These are phyloP conservation scores for Limosa lapponica DNA, from an alignment of 2,797 vertebrate species.

Conservation along the genomic window DNA sequence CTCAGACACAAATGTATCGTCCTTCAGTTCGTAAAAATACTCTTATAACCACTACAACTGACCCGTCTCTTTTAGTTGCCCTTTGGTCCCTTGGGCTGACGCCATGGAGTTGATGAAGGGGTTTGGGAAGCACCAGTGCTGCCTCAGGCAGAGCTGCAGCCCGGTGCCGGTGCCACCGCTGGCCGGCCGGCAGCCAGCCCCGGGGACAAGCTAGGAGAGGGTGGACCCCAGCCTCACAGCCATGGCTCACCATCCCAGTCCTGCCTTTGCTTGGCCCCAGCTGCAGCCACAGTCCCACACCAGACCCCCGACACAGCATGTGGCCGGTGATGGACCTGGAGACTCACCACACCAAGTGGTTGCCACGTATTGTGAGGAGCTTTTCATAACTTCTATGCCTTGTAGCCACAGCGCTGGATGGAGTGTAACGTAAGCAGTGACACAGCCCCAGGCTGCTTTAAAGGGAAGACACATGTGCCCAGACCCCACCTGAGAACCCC, in stretches of 20 bases:
- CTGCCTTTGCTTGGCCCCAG: rapidly evolving
- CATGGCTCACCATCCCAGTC: not conserved
- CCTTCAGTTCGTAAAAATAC: rapidly evolving
- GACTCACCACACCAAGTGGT: rapidly evolving
- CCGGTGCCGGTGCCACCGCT: rapidly evolving
- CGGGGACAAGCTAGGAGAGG: too few relatives aligned
- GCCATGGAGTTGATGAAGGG: rapidly evolving
- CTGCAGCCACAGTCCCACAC: not conserved
- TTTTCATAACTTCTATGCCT: rapidly evolving
- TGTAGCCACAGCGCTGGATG: rapidly evolving
- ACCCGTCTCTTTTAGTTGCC: rapidly evolving
- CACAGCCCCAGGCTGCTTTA: not conserved
- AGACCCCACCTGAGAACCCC: rapidly evolving
- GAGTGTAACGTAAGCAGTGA: rapidly evolving
- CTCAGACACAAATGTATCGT: not conserved
- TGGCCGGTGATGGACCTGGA: rapidly evolving
- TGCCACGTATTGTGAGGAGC: rapidly evolving
- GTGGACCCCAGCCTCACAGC: rapidly evolving
- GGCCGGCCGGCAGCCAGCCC: not conserved
- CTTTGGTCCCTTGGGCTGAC: rapidly evolving
- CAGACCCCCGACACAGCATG: rapidly evolving
- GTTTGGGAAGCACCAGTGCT: rapidly evolving
- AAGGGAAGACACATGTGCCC: rapidly evolving
- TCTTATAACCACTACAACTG: rapidly evolving
- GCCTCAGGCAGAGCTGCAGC: not conserved